A percentile compares a stretch with the other conserved stretches of the same genome.
Conservation (phyloP, 2,797 vertebrate genomes). For the Odontamblyopus rebecca region DNA sequence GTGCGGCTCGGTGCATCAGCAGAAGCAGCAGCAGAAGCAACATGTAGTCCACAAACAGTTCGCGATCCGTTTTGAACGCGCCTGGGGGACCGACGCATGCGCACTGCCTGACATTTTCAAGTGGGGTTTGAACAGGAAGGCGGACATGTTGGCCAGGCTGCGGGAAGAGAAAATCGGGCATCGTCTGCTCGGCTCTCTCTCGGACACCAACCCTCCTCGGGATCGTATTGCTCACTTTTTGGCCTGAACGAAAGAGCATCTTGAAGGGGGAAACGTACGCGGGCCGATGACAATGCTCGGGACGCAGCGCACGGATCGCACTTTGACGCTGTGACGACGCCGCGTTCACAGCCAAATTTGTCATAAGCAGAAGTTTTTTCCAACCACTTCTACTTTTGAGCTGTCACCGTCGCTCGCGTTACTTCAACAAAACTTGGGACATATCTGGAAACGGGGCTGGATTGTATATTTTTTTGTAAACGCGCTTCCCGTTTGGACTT, state of each 20-base stretch:
- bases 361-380: constrained; percentile 80
- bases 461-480: constrained; percentile 43
- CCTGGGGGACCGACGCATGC: constrained; percentile 68
- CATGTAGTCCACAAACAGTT: constrained; percentile 37
- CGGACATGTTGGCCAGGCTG: constrained; percentile 90
- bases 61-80: constrained; percentile 37
- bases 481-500: constrained; percentile 36
- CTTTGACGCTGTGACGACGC: constrained; percentile 54
- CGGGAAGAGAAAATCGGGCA: constrained; percentile 74
- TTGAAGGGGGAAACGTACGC: constrained; percentile 20
- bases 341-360: constrained; percentile 71
- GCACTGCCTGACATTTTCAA: constrained; percentile 74
- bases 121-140: constrained; percentile 93
- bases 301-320: constrained; percentile 39
- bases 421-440: constrained; percentile 58
- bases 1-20: constrained; percentile 30
- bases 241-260: constrained; percentile 10
- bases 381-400: constrained; percentile 81
- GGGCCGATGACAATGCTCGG: constrained; percentile 39
- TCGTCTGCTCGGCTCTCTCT: constrained; percentile 58
- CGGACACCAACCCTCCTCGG: constrained; percentile 52
- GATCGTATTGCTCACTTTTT: constrained; percentile 21
- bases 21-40: constrained; percentile 33
- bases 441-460: constrained; percentile 59
- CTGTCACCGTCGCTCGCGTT: constrained; percentile 77